Evolutionary conservation across 2,113 vertebrate species (phyloP), one percentile per base, ranked within the genome.

Genomic region (Anhinga anhinga): DNA sequence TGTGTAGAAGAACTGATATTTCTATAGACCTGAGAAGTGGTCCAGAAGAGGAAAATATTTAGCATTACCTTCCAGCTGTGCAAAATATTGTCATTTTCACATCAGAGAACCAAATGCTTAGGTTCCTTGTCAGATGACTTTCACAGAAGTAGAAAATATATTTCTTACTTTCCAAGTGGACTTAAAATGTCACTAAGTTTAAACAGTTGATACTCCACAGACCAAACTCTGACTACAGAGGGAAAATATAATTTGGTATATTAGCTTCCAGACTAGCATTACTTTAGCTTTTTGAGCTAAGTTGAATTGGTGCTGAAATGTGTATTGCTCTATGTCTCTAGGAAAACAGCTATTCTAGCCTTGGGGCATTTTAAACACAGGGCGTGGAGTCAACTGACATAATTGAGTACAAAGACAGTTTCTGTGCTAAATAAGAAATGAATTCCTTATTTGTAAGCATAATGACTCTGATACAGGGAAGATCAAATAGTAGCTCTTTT

Each of bases 81-180:
- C 56, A 94, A 89, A 95, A 95, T 93, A 94, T 29, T 85, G 73
- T 71, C 38, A 25, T 72, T 93, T 93, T 95, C 42, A 79, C 77
- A 87, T 82, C 50, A 82, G 73, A 94, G 59, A 84, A 93, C 38
- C 20, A 89, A 95, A 50, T 38, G 17, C 55, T 88, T 77, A 26
- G 9, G 38, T 71, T 96, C 34, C 29, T 87, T 84, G 67, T 86
- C 8, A 5, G 86, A 88, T 82, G 82, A 82, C 76, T 96, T 95
- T 89, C 70, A 87, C 86, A 89, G 83, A 94, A 86, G 78, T 47
- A 72, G 47, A 76, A 91, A 96, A 74, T 49, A 10, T 20, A 70
- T 58, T 90, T 95, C 74, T 92, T 56, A 58, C 15, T 91, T 93
- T 93, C 55, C 70, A 89, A 87, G 47, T 52, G 16, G 26, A 50